Evolutionary conservation across 1,140 invertebrate species (phyloP).

Genomic region (Leptestheria dahalacensis): DNA sequence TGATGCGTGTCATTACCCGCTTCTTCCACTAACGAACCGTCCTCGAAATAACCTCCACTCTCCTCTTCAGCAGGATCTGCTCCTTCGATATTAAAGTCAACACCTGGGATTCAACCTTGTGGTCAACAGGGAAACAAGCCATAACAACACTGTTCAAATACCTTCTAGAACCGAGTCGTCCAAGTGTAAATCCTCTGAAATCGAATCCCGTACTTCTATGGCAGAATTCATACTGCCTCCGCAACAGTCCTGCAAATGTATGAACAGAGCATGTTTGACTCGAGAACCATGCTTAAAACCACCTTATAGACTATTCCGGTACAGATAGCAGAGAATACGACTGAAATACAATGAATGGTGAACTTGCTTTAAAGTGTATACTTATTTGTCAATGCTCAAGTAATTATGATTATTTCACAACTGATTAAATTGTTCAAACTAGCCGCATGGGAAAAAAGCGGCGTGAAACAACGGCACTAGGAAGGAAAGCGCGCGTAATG

Average conservation of each 20-base stretch:
- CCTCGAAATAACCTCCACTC: background rate
- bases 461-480: background rate
- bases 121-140: background rate
- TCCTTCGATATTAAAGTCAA: constrained; percentile 6
- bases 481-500: background rate
- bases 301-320: too few relatives aligned
- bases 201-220: constrained; percentile 12
- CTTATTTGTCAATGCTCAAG: too few relatives aligned
- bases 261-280: background rate
- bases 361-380: too few relatives aligned
- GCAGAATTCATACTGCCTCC: constrained; percentile 12
- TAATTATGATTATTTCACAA: too few relatives aligned
- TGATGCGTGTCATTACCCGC: too few relatives aligned
- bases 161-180: constrained; percentile 10
- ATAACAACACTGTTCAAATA: too few relatives aligned
- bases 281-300: background rate
- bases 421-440: too few relatives aligned
- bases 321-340: too few relatives aligned
- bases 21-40: background rate
- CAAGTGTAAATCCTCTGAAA: constrained; percentile 6
- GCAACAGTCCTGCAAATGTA: background rate
- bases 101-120: background rate
- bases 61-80: constrained; percentile 2
- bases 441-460: too few relatives aligned
- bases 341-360: too few relatives aligned